A percentile compares a stretch with the other conserved stretches of the same genome.
Evolutionary conservation across 2,797 vertebrate genomes (phyloP).

Genomic region (Poecilia picta): DNA sequence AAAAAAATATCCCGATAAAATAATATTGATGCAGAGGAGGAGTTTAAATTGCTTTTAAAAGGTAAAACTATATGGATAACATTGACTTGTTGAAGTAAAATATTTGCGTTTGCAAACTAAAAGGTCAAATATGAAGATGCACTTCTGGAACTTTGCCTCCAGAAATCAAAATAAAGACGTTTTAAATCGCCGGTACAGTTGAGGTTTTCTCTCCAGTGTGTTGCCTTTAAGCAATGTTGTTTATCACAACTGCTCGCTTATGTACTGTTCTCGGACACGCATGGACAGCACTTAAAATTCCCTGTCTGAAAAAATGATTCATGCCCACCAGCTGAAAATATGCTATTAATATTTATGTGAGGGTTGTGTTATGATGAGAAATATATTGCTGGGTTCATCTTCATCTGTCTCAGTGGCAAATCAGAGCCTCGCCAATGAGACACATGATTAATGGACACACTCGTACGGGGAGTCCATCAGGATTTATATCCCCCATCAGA

Average conservation of each 20-base stretch:
- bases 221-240: constrained; percentile 74
- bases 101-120: constrained; percentile 37
- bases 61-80: constrained; percentile 16
- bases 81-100: constrained; percentile 32
- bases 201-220: constrained; percentile 49
- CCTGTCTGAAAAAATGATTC: constrained; percentile 81
- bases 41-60: constrained; percentile 2
- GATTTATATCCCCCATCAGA: constrained; percentile 77
- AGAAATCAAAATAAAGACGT: constrained; percentile 56
- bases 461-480: constrained; percentile 72
- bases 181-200: constrained; percentile 37
- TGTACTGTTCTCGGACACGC: constrained; percentile 76
- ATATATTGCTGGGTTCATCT: constrained; percentile 84
- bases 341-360: constrained; percentile 84
- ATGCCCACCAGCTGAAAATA: constrained; percentile 83
- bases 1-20: neutral
- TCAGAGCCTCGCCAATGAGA: constrained; percentile 79
- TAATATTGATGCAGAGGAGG: constrained; percentile 7
- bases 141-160: constrained; percentile 30
- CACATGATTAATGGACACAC: constrained; percentile 75
- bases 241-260: constrained; percentile 76
- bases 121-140: constrained; percentile 30
- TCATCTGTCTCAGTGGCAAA: constrained; percentile 81
- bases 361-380: constrained; percentile 84
- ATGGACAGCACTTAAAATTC: constrained; percentile 77